A percentile compares a stretch with the other conserved stretches of the same genome.
phyloP scores from a whole-genome alignment of 64 coral and sea anemone species.

The Stichodactyla mertensii region DNA sequence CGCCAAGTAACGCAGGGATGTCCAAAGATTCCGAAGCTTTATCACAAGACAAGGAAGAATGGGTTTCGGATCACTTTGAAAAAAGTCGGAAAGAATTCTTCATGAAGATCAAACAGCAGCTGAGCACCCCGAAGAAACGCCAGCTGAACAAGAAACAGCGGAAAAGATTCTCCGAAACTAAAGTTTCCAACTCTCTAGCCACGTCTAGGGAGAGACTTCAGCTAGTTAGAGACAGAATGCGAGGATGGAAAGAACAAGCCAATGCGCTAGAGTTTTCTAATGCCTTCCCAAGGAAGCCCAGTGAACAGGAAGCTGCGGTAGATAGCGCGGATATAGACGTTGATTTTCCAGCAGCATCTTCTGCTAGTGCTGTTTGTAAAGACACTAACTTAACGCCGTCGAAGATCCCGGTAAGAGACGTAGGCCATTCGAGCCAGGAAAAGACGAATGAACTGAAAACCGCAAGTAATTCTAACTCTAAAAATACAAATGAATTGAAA shows the following conservation, averaged over 20 bases:
- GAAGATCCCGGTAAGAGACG: constrained; percentile 6
- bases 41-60: background rate
- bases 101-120: constrained; percentile 44
- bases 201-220: constrained; percentile 59
- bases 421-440: constrained; percentile 16
- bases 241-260: constrained; percentile 54
- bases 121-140: constrained; percentile 23
- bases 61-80: background rate
- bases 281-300: background rate
- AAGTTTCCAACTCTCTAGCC: constrained; percentile 63
- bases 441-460: constrained; percentile 69
- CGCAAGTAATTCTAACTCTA: constrained; percentile 10
- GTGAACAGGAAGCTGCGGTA: background rate
- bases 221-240: constrained; percentile 64
- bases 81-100: constrained; percentile 27
- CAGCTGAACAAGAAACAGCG: constrained; percentile 37
- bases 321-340: background rate
- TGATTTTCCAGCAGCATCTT: background rate
- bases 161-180: constrained; percentile 63
- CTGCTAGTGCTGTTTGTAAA: background rate
- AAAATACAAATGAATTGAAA: background rate
- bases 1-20: background rate
- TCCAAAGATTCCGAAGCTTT: background rate
- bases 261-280: background rate
- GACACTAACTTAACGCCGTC: background rate